These are phyloP conservation scores for Microtus montanus DNA, from an alignment of 2,113 vertebrate species.

Conservation along the genomic window DNA sequence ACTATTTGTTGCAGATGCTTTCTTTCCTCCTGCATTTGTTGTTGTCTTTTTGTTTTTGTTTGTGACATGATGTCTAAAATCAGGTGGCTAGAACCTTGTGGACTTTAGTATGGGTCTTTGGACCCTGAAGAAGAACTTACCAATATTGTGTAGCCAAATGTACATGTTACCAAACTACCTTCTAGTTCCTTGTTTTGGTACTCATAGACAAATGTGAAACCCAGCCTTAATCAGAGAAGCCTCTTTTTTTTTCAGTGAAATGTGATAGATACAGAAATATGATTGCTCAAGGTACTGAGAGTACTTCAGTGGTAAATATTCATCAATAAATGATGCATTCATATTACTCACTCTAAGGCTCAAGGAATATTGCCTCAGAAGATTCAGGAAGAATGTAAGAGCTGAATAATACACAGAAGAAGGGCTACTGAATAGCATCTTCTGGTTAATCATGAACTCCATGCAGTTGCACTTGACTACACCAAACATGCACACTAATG, in stretches of 20 bases:
- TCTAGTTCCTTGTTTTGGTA: background rate
- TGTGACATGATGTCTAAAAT: background rate
- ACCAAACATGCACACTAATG: too few species aligned
- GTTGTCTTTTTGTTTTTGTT: background rate
- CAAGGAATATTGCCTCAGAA: background rate
- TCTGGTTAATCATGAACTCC: background rate
- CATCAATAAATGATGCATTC: too few species aligned
- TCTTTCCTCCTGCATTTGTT: background rate
- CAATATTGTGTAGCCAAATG: background rate
- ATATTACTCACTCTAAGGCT: background rate
- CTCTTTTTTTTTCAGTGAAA: too few species aligned
- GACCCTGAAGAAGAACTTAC: too few species aligned
- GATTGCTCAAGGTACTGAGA: background rate
- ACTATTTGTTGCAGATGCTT: too few species aligned
- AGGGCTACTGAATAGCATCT: background rate
- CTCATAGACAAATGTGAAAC: too few species aligned
- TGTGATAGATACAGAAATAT: background rate
- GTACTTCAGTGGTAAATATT: background rate
- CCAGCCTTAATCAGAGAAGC: background rate
- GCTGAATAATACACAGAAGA: too few species aligned
- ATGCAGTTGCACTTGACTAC: background rate
- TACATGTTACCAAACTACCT: background rate
- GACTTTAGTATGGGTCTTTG: background rate
- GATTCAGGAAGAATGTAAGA: too few species aligned
- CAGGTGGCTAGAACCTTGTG: too few species aligned